Base-by-base conservation (phyloP, 2,888 invertebrate genomes). In the Amblyteles armatorius region DNA sequence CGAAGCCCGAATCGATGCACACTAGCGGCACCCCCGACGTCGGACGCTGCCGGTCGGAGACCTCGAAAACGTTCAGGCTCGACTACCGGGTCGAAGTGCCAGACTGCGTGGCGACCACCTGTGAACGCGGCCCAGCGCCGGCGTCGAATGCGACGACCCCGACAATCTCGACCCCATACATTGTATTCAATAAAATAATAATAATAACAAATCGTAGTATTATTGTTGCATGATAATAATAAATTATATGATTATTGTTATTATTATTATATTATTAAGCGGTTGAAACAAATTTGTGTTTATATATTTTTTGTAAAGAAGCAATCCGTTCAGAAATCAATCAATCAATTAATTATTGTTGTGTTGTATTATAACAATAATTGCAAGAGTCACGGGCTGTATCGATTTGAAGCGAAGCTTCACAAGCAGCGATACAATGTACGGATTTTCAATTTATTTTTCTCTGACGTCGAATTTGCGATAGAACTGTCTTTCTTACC, bases 61-160 rank as follows among this genome's bases (percentile, higher is more conserved):
- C 91, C 90, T 89, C 91, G 91, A 89, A 89, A 89, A 83, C 84
- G 79, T 80, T 84, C 86, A 88, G 87, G 87, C 71, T 69, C 36
- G 88, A 86, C 85, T 85, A 82, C 89, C 88, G 90, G 88, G 88
- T 88, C 89, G 90, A 90, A 91, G 89, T 79, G 89, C 88, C 89
- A 92, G 92, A 92, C 92, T 92, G 92, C 92, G 91, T 92, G 92
- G 91, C 92, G 92, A 92, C 92, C 92, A 92, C 92, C 92, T 92
- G 92, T 92, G 90, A 92, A 87, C 91, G 86, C 85, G 87, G 84
- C 87, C 83, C 88, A 89, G 90, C 92, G 92, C 91, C 91, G 90
- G 92, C 91, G 92, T 92, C 92, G 91, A 69, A 67, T 69, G 44
- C 69, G 63, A 72, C 71, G 69, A 36, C 69, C 22, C 16, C 72